phyloP scores from a whole-genome alignment of 2,888 invertebrate species.

The Alentia gelatinosa region DNA sequence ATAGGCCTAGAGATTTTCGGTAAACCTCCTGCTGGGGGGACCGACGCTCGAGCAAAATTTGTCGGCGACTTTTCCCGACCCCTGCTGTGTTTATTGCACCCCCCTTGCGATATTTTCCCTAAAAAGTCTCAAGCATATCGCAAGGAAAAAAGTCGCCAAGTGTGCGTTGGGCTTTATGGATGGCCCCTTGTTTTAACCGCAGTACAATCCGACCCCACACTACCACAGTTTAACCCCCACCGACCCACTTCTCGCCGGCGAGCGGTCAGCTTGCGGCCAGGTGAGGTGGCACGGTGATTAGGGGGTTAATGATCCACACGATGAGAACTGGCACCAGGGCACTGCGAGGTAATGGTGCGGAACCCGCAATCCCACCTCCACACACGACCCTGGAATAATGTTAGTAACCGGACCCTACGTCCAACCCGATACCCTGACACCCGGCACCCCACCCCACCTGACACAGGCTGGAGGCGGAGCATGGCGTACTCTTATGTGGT shows the following conservation, averaged over 20 bases:
- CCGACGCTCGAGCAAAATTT: too few relatives aligned
- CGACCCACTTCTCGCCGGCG: not conserved
- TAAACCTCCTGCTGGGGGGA: too few relatives aligned
- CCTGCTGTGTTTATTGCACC: too few relatives aligned
- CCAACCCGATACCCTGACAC: not conserved
- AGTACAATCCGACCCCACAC: not conserved
- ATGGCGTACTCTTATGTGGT: not conserved
- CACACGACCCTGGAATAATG: not conserved
- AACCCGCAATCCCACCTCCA: not conserved
- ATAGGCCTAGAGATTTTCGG: too few relatives aligned
- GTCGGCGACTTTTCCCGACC: too few relatives aligned
- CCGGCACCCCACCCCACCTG: not conserved
- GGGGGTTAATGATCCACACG: not conserved
- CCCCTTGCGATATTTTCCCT: too few relatives aligned
- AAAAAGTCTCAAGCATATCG: too few relatives aligned
- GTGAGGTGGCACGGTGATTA: slow-evolving; percentile 1
- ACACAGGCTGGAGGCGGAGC: not conserved
- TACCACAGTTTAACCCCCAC: too few relatives aligned
- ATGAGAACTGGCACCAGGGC: not conserved
- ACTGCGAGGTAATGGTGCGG: not conserved
- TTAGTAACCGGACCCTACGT: not conserved
- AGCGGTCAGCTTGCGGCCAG: not conserved
- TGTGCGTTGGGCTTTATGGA: too few relatives aligned
- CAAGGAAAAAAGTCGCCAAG: too few relatives aligned
- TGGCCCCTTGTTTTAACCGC: not conserved